These are phyloP conservation scores for Drosophila pandora DNA, from an alignment of 1,140 invertebrate genomes.

Conservation along the genomic window DNA sequence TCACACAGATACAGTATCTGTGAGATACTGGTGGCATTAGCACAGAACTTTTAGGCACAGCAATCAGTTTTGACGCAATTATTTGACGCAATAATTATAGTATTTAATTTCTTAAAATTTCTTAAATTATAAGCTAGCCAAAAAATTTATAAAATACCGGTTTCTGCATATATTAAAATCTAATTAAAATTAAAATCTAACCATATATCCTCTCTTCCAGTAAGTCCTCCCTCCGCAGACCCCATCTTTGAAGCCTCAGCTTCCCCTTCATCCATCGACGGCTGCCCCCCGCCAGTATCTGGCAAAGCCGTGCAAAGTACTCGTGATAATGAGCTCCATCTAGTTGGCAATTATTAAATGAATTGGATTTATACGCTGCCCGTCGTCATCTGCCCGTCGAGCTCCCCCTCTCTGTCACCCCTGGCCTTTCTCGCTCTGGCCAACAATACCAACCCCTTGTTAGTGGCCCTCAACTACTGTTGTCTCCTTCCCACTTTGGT, in stretches of 20 bases:
- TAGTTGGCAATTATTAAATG: constrained; percentile 83
- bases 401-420: background rate
- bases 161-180: background rate
- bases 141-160: background rate
- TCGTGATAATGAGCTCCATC: constrained; percentile 83
- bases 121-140: background rate
- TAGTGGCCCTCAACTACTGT: constrained; percentile 28
- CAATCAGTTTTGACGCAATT: constrained; percentile 48
- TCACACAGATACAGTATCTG: constrained; percentile 28
- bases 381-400: background rate
- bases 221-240: constrained; percentile 19
- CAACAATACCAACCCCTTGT: constrained; percentile 35
- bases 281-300: constrained; percentile 15
- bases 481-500: constrained; percentile 21
- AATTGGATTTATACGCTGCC: constrained; percentile 76
- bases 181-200: background rate
- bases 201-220: constrained; percentile 9
- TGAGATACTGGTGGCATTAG: constrained; percentile 39
- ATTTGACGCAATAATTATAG: background rate
- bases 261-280: background rate
- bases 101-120: background rate
- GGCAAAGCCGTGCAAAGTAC: constrained; percentile 80
- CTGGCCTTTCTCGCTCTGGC: background rate
- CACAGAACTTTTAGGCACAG: constrained; percentile 50
- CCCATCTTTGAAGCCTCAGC: background rate